Conservation (phyloP, 2,113 vertebrate genomes). For the Tenebrosternarchus preto region DNA sequence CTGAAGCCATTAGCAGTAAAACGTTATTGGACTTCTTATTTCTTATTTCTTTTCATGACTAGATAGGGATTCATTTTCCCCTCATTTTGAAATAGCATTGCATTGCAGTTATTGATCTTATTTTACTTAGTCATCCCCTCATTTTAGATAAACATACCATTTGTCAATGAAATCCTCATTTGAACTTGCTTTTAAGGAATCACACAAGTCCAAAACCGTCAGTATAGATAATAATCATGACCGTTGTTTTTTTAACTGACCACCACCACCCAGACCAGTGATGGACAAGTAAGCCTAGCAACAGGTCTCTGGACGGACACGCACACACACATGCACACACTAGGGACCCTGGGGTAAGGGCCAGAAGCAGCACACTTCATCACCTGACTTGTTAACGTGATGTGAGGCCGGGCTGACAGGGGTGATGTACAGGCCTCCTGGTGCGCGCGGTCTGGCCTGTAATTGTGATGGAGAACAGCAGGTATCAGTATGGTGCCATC, state of each 20-base stretch:
- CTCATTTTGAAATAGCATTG: background rate
- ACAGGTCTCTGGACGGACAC: background rate
- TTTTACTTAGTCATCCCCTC: background rate
- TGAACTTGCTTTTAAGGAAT: background rate
- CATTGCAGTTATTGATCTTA: background rate
- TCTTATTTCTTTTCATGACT: too few relatives aligned
- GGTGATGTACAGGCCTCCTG: constrained; percentile 42
- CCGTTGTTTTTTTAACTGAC: background rate
- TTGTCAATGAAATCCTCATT: background rate
- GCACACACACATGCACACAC: too few relatives aligned
- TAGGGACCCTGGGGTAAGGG: background rate
- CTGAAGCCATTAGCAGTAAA: background rate
- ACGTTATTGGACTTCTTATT: background rate
- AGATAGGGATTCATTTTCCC: background rate
- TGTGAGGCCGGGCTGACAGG: background rate
- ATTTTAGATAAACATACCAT: background rate
- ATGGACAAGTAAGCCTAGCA: background rate
- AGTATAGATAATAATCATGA: constrained; percentile 14
- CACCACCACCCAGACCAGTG: background rate
- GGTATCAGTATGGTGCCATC: constrained; percentile 27
- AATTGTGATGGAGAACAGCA: constrained; percentile 1
- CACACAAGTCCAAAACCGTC: background rate
- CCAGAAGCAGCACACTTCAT: constrained; percentile 6
- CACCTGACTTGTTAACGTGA: constrained; percentile 28
- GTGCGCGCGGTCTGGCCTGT: constrained; percentile 52